Conservation (phyloP, 2,797 vertebrate species). For the Micrastur ruficollis region DNA sequence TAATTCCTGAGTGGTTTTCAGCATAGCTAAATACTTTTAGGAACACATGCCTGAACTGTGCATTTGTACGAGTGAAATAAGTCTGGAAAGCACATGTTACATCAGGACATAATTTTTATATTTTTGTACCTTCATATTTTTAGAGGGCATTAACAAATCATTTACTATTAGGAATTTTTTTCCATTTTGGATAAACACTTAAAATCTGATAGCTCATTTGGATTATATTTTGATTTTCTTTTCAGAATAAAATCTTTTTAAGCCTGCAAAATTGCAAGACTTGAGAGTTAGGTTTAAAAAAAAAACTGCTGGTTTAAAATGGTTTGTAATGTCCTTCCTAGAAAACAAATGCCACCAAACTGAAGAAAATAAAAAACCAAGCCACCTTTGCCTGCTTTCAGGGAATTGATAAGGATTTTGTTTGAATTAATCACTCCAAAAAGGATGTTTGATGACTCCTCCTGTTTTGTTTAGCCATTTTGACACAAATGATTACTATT, state of each 20-base stretch:
- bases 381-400: neutral
- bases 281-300: neutral
- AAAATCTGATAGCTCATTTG: neutral
- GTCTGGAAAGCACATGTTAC: neutral
- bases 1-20: constrained; percentile 69
- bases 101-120: neutral
- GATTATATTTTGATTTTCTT: neutral
- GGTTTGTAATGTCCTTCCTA: neutral
- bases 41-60: neutral
- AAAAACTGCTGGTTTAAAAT: neutral
- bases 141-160: neutral
- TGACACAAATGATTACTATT: neutral
- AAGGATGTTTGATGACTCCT: neutral
- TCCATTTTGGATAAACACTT: neutral
- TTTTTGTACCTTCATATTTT: neutral
- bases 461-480: neutral
- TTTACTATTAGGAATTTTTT: neutral
- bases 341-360: neutral
- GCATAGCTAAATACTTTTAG: constrained; percentile 49
- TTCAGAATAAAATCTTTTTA: neutral
- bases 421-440: neutral
- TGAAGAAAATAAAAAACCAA: neutral
- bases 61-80: neutral
- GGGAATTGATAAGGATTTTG: neutral
- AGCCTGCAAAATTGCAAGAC: neutral